A percentile compares a stretch with the other conserved stretches of the same genome.
phyloP scores from a whole-genome alignment of 2,888 invertebrate genomes.

The Phortica okadai region DNA sequence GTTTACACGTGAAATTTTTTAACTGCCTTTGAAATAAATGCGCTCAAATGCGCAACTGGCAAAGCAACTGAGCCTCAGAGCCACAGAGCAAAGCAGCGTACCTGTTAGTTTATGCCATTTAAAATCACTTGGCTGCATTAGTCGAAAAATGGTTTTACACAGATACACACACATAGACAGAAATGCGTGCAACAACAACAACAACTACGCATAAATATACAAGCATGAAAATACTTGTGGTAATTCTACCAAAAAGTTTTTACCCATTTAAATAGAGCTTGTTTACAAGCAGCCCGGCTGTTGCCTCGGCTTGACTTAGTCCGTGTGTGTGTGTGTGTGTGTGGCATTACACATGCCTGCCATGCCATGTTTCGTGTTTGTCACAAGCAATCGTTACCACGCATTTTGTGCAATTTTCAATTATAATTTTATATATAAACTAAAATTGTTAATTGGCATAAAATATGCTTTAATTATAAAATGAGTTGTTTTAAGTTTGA shows the following conservation, averaged over 20 bases:
- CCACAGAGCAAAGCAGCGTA: not conserved
- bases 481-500: not conserved
- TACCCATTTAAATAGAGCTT: slow-evolving; percentile 31
- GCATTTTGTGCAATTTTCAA: slow-evolving; percentile 36
- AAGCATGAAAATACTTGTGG: slow-evolving; percentile 63
- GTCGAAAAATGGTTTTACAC: not conserved
- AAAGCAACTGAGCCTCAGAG: not conserved
- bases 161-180: slow-evolving; percentile 2
- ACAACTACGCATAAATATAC: not conserved
- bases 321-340: not conserved
- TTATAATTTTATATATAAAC: slow-evolving; percentile 42
- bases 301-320: not conserved
- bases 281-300: not conserved
- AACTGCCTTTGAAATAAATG: not conserved
- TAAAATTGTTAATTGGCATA: slow-evolving; percentile 46
- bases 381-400: slow-evolving; percentile 23
- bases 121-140: not conserved
- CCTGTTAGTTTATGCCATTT: not conserved
- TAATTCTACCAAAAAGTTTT: slow-evolving; percentile 52
- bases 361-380: not conserved
- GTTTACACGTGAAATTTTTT: not conserved
- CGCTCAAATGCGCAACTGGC: not conserved
- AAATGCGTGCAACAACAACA: not conserved
- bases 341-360: slow-evolving; percentile 36
- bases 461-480: slow-evolving; percentile 24